Evolutionary conservation across 1,140 invertebrate species (phyloP), one percentile per base, ranked within the genome.

Genomic region (Mycetomoellerius zeteki): DNA sequence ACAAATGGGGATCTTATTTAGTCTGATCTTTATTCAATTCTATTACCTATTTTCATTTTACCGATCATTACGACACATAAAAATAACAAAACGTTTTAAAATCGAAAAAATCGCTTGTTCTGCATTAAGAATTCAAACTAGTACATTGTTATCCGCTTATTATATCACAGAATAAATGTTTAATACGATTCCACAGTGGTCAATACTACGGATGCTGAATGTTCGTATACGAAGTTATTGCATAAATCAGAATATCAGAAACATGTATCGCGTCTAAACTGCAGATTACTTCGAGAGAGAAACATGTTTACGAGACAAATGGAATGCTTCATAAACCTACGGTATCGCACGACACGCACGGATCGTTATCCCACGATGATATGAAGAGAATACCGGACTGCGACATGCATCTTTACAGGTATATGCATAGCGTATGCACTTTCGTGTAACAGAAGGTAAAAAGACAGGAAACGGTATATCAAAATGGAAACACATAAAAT

Each of bases 251-350:
- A 72, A 58, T 54, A 58, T 82, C 78, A 65, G 33, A 30, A 82
- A 56, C 67, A 21, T 50, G 4, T 16, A 72, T 47, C 67, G 67
- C 37, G 52, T 24, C 54, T 30, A 24, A 73, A 82, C 12, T 60
- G 37, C 33, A 21, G 47, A 58, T 58, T 47, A 73, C 21, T 52
- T 43, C 33, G 67, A 19, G 21, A 47, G 78, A 73, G 52, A 60
- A 81, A 50, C 65, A 30, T 37, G 50, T 56, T 43, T 37, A 47
- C 52, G 54, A 37, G 37, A 60, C 80, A 73, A 73, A 73, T 58
- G 80, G 69, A 62, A 82, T 82, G 54, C 54, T 73, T 56, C 67
- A 50, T 67, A 60, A 72, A 73, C 52, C 65, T 82, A 56, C 19
- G 5, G 30, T 72, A 72, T 81, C 47, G 16, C 65, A 27, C 33